phyloP scores from a whole-genome alignment of 30 jellyfish, hydroid and myxozoan species.

The Turritopsis dohrnii region DNA sequence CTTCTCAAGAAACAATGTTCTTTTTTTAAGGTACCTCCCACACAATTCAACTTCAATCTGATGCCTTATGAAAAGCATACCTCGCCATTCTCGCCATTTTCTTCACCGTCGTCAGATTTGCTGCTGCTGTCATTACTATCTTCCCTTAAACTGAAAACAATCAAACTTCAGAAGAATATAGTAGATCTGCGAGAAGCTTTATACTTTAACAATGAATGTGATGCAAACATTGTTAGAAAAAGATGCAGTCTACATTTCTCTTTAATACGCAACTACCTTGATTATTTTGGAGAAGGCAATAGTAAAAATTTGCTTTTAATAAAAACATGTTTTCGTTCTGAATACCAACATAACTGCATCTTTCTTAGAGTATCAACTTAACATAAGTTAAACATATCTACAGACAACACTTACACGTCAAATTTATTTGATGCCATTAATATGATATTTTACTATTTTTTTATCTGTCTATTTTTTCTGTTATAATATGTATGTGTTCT shows the following conservation, averaged over 20 bases:
- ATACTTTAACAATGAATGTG: neutral
- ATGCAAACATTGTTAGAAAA: neutral
- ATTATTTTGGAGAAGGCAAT: too few species aligned
- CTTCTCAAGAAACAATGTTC: neutral
- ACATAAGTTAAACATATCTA: neutral
- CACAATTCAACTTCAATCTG: neutral
- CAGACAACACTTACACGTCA: constrained; percentile 54
- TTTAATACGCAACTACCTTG: too few species aligned
- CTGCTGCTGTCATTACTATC: constrained; percentile 83
- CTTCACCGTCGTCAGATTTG: constrained; percentile 49
- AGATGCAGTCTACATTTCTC: too few species aligned
- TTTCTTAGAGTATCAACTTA: neutral
- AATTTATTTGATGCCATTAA: constrained; percentile 45
- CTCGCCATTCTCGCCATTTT: constrained; percentile 67
- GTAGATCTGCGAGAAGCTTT: constrained; percentile 11
- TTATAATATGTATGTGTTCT: neutral
- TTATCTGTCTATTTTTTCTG: neutral
- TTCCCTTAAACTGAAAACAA: constrained; percentile 25
- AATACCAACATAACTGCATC: neutral
- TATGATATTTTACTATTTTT: neutral
- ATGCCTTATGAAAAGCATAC: constrained; percentile 16
- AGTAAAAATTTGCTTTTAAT: too few species aligned
- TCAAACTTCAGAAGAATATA: constrained; percentile 11
- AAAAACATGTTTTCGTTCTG: too few species aligned
- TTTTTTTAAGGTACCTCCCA: neutral